Percentiles rank a stretch among this genome's conserved stretches.
These are phyloP conservation scores for Ellobius talpinus DNA, from an alignment of 2,113 vertebrate species.

Conservation along the genomic window DNA sequence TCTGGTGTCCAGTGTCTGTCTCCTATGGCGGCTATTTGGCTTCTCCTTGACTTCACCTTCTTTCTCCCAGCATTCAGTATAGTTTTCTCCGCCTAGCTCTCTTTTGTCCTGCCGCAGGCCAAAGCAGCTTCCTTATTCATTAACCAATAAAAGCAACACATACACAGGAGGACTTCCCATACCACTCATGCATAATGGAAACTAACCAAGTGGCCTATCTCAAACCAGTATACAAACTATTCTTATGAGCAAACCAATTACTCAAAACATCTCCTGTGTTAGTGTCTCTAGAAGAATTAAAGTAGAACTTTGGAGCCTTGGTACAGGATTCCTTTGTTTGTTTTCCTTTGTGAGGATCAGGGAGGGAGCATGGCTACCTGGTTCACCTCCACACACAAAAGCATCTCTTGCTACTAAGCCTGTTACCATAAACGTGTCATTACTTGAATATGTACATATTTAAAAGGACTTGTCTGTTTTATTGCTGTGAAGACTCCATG, in stretches of 20 bases:
- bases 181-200: not conserved
- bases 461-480: not conserved
- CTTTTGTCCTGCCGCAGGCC: too few relatives aligned
- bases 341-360: not conserved
- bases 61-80: too few relatives aligned
- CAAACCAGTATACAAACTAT: not conserved
- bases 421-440: not conserved
- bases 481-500: not conserved
- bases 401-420: not conserved
- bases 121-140: too few relatives aligned
- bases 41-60: too few relatives aligned
- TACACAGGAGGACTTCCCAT: too few relatives aligned
- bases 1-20: too few relatives aligned
- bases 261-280: not conserved
- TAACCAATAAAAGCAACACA: too few relatives aligned
- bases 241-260: not conserved
- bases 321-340: not conserved
- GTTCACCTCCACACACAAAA: not conserved
- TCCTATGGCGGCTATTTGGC: too few relatives aligned
- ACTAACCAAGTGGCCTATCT: not conserved
- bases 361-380: not conserved
- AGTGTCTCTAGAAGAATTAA: conserved; percentile 33
- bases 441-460: not conserved
- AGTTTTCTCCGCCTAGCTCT: too few relatives aligned
- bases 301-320: not conserved